Percentiles rank a stretch among this genome's conserved stretches.
phyloP scores from a whole-genome alignment of 2,888 invertebrate species.

The Amblyjoppa proteus region DNA sequence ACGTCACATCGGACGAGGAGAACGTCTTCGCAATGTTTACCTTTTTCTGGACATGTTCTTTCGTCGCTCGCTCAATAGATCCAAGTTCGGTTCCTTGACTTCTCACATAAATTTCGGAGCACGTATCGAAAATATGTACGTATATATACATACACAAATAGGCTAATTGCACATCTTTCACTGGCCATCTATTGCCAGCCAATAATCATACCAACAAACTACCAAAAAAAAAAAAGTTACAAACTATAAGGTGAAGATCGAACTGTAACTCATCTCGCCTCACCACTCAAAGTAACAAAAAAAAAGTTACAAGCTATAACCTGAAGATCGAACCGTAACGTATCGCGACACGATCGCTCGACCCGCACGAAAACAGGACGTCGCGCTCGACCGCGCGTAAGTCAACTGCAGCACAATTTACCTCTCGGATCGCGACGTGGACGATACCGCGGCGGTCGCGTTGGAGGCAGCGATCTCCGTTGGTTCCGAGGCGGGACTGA shows the following conservation, averaged over 20 bases:
- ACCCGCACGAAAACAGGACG: background rate
- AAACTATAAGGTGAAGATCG: no score
- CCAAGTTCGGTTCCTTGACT: background rate
- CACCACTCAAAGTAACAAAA: no score
- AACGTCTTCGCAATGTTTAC: constrained; percentile 29
- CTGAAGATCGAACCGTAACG: no score
- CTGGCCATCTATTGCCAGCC: no score
- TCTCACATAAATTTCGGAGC: constrained; percentile 42
- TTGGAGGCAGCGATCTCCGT: constrained; percentile 80
- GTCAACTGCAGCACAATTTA: constrained; percentile 69
- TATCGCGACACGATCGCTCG: no score
- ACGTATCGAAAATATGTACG: constrained; percentile 64
- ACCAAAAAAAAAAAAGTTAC: no score
- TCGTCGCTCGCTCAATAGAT: constrained; percentile 18
- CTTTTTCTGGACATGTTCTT: constrained; percentile 59
- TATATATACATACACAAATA: constrained; percentile 5
- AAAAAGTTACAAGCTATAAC: no score
- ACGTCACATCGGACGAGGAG: background rate
- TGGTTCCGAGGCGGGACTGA: constrained; percentile 85
- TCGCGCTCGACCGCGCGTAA: background rate
- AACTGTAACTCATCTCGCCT: no score
- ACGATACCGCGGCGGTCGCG: constrained; percentile 47
- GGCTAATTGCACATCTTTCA: background rate
- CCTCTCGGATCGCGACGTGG: constrained; percentile 79
- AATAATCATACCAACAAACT: no score